These are phyloP conservation scores for Neocrepidodera transversa DNA, from an alignment of 2,888 invertebrate genomes.

Conservation along the genomic window DNA sequence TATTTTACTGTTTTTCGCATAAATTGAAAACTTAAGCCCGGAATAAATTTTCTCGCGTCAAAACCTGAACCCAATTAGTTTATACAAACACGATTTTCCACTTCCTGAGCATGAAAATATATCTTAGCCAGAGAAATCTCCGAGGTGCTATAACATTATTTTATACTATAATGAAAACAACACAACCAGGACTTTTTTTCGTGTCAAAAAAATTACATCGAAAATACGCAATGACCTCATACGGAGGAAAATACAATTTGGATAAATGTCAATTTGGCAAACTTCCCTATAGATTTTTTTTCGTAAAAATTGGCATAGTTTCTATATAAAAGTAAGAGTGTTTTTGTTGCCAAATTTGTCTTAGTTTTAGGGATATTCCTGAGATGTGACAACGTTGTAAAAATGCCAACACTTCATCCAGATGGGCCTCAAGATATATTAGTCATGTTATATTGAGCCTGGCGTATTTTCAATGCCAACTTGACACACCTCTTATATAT, in stretches of 20 bases:
- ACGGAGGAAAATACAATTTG: constrained; percentile 14
- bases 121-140: neutral
- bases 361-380: too few species aligned
- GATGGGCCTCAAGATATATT: constrained; percentile 59
- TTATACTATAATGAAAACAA: too few species aligned
- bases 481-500: constrained; percentile 51
- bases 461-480: constrained; percentile 59
- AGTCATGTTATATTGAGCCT: constrained; percentile 60
- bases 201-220: too few species aligned
- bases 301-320: constrained; percentile 36
- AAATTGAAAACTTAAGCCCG: too few species aligned
- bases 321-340: constrained; percentile 37
- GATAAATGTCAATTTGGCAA: constrained; percentile 29
- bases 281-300: constrained; percentile 18
- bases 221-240: constrained; percentile 27
- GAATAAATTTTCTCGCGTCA: neutral
- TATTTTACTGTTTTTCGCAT: too few species aligned
- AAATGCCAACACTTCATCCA: constrained; percentile 47
- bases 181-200: too few species aligned
- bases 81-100: neutral
- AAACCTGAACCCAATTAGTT: neutral
- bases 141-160: neutral
- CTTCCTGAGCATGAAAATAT: neutral
- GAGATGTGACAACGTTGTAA: constrained; percentile 25
- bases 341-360: neutral